Base-by-base conservation (phyloP, 2,888 invertebrate genomes). In the Caenorhabditis sp. region DNA sequence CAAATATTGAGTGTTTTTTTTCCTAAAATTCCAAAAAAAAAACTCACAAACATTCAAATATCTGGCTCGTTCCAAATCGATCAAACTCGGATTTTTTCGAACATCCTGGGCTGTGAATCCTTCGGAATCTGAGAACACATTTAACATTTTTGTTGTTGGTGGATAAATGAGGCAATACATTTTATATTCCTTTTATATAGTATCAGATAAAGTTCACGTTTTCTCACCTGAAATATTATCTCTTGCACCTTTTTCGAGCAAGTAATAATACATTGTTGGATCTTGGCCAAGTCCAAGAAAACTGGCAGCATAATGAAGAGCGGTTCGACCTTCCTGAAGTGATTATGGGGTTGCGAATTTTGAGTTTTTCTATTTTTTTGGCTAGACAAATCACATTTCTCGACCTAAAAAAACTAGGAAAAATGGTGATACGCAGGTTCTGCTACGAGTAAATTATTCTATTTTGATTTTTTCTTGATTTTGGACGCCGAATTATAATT, bases 281-380 rank as follows among this genome's bases (percentile, higher is more conserved):
- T 79, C 72, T 14, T 69, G 69, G 26, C 53, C 51, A 23, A 71
- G 51, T 1, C 82, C 82, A 26, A 78, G 78, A 58, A 85, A 79
- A 4, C 81, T 77, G 17, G 86, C 84, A 4, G 86, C 86, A 71
- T 86, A 86, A 71, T 86, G 86, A 8, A 83, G 76, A 23, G 85
- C 81, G 0, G 84, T 79, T 27, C 86, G 75, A 12, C 84, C 84
- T 36, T 69, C 69, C 86, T 86, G 64, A 10, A 59, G 49, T 8
- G 8, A 57, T 4, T 27, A 57, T 31, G 79, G 81, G 60, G n/a
- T n/a, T n/a, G n/a, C n/a, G n/a, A n/a, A n/a, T n/a, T n/a, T n/a
- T n/a, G n/a, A n/a, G n/a, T n/a, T n/a, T n/a, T n/a, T n/a, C n/a
- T n/a, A n/a, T n/a, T n/a, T n/a, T n/a, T n/a, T n/a, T n/a, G n/a